Percentiles rank a stretch among this genome's conserved stretches.
Evolutionary conservation across 2,888 invertebrate species (phyloP).

Genomic region (Ochropleura plecta): DNA sequence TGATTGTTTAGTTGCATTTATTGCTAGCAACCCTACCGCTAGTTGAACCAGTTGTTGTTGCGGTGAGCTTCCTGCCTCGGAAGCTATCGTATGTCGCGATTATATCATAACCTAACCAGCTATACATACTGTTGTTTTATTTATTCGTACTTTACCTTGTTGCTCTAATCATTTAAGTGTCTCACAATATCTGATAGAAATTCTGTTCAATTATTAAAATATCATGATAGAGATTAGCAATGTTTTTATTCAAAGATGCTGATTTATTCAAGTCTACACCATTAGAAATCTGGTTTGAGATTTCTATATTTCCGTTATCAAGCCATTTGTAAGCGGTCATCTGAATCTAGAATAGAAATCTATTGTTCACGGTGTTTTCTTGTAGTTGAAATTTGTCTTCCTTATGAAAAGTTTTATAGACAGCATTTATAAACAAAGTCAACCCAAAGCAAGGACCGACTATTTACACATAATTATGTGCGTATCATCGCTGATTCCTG

Average conservation of each 20-base stretch:
- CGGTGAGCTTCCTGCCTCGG: conserved; percentile 51
- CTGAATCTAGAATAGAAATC: not conserved
- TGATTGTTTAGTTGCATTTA: too few relatives aligned
- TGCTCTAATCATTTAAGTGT: conserved; percentile 13
- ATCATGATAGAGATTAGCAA: conserved; percentile 10
- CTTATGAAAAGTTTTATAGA: not conserved
- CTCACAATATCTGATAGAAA: not conserved
- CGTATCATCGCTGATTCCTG: not conserved
- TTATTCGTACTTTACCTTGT: conserved; percentile 7
- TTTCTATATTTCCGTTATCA: conserved; percentile 23
- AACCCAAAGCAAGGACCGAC: not conserved
- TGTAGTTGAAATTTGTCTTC: not conserved
- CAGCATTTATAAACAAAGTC: not conserved
- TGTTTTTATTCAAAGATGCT: conserved; percentile 3
- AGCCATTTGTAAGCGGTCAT: not conserved
- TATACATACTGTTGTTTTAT: conserved; percentile 9
- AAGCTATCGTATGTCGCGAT: conserved; percentile 54
- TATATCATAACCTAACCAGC: conserved; percentile 52
- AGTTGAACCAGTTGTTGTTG: conserved; percentile 45
- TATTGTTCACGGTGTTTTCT: not conserved
- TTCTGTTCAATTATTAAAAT: not conserved
- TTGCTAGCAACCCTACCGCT: conserved; percentile 38
- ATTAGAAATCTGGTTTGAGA: conserved; percentile 23
- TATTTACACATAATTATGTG: too few relatives aligned
- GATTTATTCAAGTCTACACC: not conserved